Evolutionary conservation across 2,113 vertebrate species (phyloP), one percentile per base, ranked within the genome.

Genomic region (Tachysurus vachellii): DNA sequence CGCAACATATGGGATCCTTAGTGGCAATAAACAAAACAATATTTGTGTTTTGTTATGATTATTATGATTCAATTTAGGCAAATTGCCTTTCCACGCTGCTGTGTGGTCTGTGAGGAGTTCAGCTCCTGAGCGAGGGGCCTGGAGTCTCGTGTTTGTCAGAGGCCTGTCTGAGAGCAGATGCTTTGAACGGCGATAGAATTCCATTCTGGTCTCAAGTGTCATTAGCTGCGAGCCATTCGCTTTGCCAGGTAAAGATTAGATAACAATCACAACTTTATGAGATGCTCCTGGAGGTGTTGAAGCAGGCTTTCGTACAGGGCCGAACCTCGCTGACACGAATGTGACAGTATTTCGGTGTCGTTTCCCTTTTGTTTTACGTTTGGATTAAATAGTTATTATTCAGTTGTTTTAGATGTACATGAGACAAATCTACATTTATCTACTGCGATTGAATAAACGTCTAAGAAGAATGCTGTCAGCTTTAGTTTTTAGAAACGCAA

Each of bases 161-260:
- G 91, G 90, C 88, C 92, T 91, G 92, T 93, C 92, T 92, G 92
- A 90, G 89, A 92, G 90, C 92, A 92, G 90, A 90, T 90, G 92
- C 93, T 94, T 93, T 93, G 94, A 94, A 94, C 91, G 91, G 86
- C 91, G 91, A 89, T 88, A 93, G 93, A 92, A 93, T 93, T 93
- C 92, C 93, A 90, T 93, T 91, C 91, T 92, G 90, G 92, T 94
- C 92, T 95, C 94, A 91, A 93, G 93, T 95, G 93, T 95, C 94
- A 93, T 95, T 94, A 94, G 93, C 94, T 94, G 89, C 88, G 82
- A 94, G 94, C 93, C 92, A 92, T 93, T 94, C 93, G 90, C 90
- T 93, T 91, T 91, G 91, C 92, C 94, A 95, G 94, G 94, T 95
- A 94, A 94, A 94, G 94, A 95, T 95, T 94, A 95, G 93, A 95